A percentile compares a stretch with the other conserved stretches of the same genome.
Evolutionary conservation across 2,888 invertebrate genomes (phyloP).

Genomic region (Rosalia funebris): DNA sequence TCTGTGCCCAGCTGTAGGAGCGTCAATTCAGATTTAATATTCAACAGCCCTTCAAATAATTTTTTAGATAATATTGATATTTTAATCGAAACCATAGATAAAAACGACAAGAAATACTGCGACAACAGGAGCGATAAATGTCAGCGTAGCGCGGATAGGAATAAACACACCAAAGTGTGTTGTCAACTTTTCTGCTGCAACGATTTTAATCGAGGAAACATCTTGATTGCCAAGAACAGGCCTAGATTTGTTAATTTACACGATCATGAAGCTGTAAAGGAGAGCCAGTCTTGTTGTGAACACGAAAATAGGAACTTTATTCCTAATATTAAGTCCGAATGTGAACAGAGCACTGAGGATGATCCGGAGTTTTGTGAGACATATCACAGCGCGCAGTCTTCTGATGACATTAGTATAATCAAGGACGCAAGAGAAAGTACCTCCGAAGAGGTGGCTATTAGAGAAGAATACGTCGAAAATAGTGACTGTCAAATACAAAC

Average conservation of each 20-base stretch:
- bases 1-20: background rate
- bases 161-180: background rate
- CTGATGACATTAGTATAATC: background rate
- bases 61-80: background rate
- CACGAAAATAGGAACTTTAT: background rate
- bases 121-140: background rate
- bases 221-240: background rate
- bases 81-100: background rate
- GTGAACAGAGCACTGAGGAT: background rate
- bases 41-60: background rate
- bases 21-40: background rate
- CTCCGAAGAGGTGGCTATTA: background rate
- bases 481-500: background rate
- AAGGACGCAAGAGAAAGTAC: constrained; percentile 9
- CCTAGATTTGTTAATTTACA: background rate
- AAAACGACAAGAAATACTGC: background rate
- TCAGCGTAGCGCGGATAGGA: background rate
- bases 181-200: background rate
- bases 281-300: background rate
- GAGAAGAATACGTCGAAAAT: background rate
- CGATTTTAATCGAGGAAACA: background rate
- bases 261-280: background rate
- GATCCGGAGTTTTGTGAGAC: background rate
- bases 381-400: background rate
- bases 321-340: background rate